phyloP scores from a whole-genome alignment of 2,888 invertebrate genomes.

The Trissonchulus latispiculum region DNA sequence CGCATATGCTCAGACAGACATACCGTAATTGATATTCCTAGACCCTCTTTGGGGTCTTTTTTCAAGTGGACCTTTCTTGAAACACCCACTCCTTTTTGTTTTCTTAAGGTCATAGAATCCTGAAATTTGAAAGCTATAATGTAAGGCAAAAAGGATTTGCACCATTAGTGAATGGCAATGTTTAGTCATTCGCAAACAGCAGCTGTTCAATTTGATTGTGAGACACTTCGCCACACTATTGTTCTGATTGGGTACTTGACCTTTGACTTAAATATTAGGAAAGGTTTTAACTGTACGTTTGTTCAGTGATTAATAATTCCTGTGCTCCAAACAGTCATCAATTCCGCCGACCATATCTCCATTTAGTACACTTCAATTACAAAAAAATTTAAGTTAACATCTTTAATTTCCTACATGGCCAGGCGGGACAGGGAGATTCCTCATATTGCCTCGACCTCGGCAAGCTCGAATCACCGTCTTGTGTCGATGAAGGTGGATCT shows the following conservation, averaged over 20 bases:
- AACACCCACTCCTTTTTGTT: constrained; percentile 47
- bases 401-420: constrained; percentile 44
- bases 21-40: constrained; percentile 74
- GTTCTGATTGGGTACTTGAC: no score
- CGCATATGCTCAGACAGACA: no score
- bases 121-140: no score
- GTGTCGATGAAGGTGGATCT: constrained; percentile 71
- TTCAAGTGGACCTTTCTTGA: constrained; percentile 55
- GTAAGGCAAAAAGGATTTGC: no score
- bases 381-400: no score
- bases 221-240: no score
- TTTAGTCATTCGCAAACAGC: no score
- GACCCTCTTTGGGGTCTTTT: constrained; percentile 64
- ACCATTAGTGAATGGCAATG: no score
- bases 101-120: constrained; percentile 44
- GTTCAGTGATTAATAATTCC: background rate
- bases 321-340: background rate
- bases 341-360: background rate
- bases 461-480: constrained; percentile 62
- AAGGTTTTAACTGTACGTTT: no score
- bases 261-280: no score
- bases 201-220: no score
- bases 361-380: background rate
- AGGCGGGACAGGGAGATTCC: constrained; percentile 42
- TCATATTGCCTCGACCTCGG: constrained; percentile 44